Base-by-base conservation (phyloP, 2,113 vertebrate genomes). In the Rhombomys opimus region DNA sequence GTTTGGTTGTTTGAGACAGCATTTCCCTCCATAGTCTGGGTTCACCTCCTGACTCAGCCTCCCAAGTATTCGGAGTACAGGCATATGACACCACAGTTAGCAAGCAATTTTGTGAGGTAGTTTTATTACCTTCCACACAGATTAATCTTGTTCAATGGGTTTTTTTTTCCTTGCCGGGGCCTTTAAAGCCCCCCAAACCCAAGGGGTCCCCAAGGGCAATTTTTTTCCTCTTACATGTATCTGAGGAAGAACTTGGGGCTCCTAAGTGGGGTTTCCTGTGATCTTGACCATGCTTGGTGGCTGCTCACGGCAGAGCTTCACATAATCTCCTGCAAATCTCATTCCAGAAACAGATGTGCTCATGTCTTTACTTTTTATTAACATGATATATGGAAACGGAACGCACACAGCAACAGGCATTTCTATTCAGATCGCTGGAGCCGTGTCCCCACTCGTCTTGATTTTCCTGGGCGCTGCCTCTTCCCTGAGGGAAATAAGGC, bases 51-150 rank as follows among this genome's bases (percentile, higher is more conserved):
- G 23, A n/a, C 81, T 65, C n/a, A 46, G 46, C 46, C 46, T 46
- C 46, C 4, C 46, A 46, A 46, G 46, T 46, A 46, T 46, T 46
- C n/a, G 35, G 54, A n/a, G 75, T 23, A 38, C 80, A 82, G 22
- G 81, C n/a, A 27, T 84, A 57, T 15, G n/a, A 12, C n/a, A 63
- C 57, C 22, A 63, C 35, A 15, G 25, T 63, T 7, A 22, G 38
- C 76, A 81, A 67, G 57, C 95, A 92, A 70, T 57, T n/a, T 93
- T 95, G 65, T 73, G 82, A 32, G 59, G 85, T 57, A 80, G 41
- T 67, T 91, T 68, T 63, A 67, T 52, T 80, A 87, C 14, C 20
- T 14, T 76, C 90, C 67, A 87, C 15, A 77, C 9, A 65, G 54
- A 89, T 72, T 81, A 68, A 82, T 94, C 52, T 93, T 87, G 18